Conservation (phyloP, 2,113 vertebrate species). For the Poeciliopsis retropinna region DNA sequence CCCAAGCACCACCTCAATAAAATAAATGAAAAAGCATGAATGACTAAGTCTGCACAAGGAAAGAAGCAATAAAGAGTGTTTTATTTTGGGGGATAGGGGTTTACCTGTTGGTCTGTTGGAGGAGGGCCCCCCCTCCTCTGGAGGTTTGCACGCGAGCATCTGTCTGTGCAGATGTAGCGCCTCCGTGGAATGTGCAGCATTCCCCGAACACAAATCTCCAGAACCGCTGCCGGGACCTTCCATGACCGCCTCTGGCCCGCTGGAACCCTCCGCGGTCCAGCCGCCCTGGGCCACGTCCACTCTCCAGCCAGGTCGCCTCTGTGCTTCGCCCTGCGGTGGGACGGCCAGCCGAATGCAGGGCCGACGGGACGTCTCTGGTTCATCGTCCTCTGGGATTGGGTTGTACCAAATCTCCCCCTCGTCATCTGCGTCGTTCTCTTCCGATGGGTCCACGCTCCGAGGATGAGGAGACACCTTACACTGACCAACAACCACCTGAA, state of each 20-base stretch:
- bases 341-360: slow-evolving; percentile 57
- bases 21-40: slow-evolving; percentile 1
- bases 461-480: slow-evolving; percentile 39
- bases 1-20: slow-evolving; percentile 1
- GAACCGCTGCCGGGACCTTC: slow-evolving; percentile 39
- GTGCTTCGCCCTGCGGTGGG: slow-evolving; percentile 40
- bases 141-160: slow-evolving; percentile 76
- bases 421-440: slow-evolving; percentile 93
- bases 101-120: slow-evolving; percentile 82
- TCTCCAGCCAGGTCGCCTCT: slow-evolving; percentile 62
- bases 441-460: slow-evolving; percentile 76
- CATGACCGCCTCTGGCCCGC: slow-evolving; percentile 48
- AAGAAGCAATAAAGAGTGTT: slow-evolving; percentile 12
- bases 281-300: slow-evolving; percentile 57
- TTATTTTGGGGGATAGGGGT: slow-evolving; percentile 3
- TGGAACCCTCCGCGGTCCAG: slow-evolving; percentile 21
- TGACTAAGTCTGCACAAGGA: slow-evolving; percentile 1
- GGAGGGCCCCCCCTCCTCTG: slow-evolving; percentile 78
- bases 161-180: slow-evolving; percentile 77
- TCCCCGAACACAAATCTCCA: slow-evolving; percentile 61
- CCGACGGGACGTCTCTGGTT: slow-evolving; percentile 50
- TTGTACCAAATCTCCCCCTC: slow-evolving; percentile 99
- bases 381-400: slow-evolving; percentile 96
- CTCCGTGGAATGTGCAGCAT: slow-evolving; percentile 75
- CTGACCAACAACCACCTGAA: slow-evolving; percentile 43